Percentiles rank a stretch among this genome's conserved stretches.
These are phyloP conservation scores for Opisthocomus hoazin DNA, from an alignment of 2,113 vertebrate species.

Conservation along the genomic window DNA sequence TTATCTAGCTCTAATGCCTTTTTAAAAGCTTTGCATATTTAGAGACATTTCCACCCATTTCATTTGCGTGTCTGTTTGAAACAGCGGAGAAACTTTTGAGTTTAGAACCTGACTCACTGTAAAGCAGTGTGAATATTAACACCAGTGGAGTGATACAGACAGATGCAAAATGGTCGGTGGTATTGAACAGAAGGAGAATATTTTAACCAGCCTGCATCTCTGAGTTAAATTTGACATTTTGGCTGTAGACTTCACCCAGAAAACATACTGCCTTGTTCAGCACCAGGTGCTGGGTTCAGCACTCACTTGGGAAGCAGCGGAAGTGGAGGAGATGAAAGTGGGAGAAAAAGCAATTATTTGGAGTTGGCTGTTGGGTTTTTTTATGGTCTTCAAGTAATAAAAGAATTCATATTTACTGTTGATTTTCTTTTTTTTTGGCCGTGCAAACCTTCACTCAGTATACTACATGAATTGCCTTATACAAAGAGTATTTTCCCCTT, in stretches of 20 bases:
- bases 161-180: not conserved
- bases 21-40: not conserved
- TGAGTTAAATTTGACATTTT: not conserved
- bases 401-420: not conserved
- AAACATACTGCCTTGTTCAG: not conserved
- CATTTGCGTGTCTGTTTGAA: not conserved
- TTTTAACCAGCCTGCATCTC: not conserved
- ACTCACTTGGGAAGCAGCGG: not conserved
- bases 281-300: not conserved
- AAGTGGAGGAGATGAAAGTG: not conserved
- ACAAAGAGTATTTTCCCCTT: not conserved
- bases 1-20: not conserved
- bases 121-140: not conserved
- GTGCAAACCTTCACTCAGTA: not conserved
- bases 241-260: not conserved
- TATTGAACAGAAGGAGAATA: not conserved
- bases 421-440: not conserved
- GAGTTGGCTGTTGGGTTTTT: not conserved
- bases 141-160: rapidly evolving
- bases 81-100: not conserved
- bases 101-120: not conserved
- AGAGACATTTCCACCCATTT: not conserved
- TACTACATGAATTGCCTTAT: not conserved
- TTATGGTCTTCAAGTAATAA: not conserved
- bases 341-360: not conserved